Evolutionary conservation across 2,113 vertebrate genomes (phyloP), one percentile per base, ranked within the genome.

Genomic region (Xenopus laevis): DNA sequence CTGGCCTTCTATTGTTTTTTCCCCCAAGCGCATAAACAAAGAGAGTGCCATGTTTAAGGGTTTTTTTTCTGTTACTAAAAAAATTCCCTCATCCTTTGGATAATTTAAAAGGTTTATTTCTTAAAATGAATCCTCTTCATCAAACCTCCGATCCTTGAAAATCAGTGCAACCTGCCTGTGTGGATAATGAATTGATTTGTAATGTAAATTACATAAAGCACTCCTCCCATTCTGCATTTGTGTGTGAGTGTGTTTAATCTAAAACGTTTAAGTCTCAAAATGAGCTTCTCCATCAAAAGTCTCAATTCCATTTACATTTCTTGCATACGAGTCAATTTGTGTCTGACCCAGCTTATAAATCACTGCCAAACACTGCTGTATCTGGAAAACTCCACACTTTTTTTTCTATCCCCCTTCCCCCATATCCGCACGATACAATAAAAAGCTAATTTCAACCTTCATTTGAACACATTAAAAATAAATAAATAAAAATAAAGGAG

Each of bases 51-150:
- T 23, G 18, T 60, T 27, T 60, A 55, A 55, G 58, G 20, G n/a
- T n/a, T 58, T n/a, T 62, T 71, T 63, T 70, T 61, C 21, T 21
- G 11, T 88, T 90, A 91, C 89, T 89, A 91, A 91, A 50, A 50
- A 91, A 90, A 94, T 93, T 92, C 94, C 88, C 92, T 91, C 90
- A 91, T 94, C 93, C 92, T 79, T 88, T 90, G 93, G 91, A 93
- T 96, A 96, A 98, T 97, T 96, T 95, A 94, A 93, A 95, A 93
- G 93, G 92, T 96, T 97, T 95, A 96, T 97, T 95, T 95, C 92
- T 93, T 86, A 89, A 95, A 98, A 98, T 97, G 93, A 96, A 96
- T 93, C 92, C 92, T 91, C 93, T 96, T 96, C 93, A 95, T 98
- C 95, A 97, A 97, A 94, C 91, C 91, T 93, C 94, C 94, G 94